Evolutionary conservation across 1,140 invertebrate genomes (phyloP).

Genomic region (Eufriesea mexicana): DNA sequence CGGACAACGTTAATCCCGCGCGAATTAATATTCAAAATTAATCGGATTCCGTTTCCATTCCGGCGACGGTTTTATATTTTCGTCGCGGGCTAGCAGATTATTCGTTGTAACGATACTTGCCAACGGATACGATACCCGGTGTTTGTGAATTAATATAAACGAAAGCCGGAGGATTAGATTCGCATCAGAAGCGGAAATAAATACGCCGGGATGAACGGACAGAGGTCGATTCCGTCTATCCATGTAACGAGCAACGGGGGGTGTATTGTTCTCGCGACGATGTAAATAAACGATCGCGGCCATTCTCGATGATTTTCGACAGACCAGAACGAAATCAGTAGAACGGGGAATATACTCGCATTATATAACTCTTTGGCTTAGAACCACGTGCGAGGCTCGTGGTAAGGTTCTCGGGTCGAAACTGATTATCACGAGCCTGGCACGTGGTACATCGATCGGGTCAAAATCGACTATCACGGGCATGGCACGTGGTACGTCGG

Average conservation of each 20-base stretch:
- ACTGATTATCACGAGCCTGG: no score
- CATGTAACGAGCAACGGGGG: no score
- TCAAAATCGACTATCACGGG: no score
- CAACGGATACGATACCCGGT: background rate
- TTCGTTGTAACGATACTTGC: constrained; percentile 22
- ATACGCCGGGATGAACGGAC: background rate
- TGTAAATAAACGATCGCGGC: background rate
- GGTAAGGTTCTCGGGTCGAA: no score
- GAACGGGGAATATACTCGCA: no score
- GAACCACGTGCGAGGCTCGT: no score
- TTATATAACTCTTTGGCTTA: no score
- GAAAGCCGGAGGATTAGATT: background rate
- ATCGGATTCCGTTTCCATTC: constrained; percentile 36
- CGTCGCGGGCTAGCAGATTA: background rate
- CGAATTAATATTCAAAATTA: constrained; percentile 50
- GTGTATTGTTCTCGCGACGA: background rate
- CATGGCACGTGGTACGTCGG: no score
- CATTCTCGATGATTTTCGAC: no score
- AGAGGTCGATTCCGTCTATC: background rate
- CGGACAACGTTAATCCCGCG: constrained; percentile 12
- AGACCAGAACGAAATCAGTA: no score
- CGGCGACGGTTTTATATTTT: constrained; percentile 28
- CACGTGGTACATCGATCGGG: no score
- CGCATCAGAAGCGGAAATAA: background rate
- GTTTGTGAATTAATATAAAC: background rate